Evolutionary conservation across 2,888 invertebrate species (phyloP).

Genomic region (Oithona nana): DNA sequence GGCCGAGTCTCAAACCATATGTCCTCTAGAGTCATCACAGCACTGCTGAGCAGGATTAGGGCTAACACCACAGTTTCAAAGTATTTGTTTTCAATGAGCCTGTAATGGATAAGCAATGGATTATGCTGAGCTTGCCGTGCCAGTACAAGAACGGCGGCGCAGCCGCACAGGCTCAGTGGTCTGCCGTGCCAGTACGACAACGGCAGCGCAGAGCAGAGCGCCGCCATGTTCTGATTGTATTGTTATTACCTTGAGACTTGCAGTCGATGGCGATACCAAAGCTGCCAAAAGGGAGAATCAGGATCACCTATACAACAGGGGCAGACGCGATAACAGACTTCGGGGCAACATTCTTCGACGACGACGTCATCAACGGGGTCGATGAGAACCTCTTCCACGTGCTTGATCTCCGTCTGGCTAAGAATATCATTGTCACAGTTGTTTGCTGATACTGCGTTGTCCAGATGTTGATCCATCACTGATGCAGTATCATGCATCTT

Average conservation of each 20-base stretch:
- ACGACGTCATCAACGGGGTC: conserved; percentile 16
- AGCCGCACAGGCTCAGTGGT: not conserved
- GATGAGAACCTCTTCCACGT: conserved; percentile 1
- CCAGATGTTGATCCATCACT: not conserved
- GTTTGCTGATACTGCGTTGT: conserved; percentile 51
- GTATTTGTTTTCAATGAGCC: conserved; percentile 32
- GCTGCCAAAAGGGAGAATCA: conserved; percentile 81
- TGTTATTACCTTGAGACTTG: conserved; percentile 32
- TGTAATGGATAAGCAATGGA: conserved; percentile 26
- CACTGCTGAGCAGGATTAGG: conserved; percentile 31
- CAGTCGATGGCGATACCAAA: conserved; percentile 76
- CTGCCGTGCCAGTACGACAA: no score
- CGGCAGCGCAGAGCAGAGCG: no score
- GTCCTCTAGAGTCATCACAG: conserved; percentile 32
- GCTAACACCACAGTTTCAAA: conserved; percentile 33
- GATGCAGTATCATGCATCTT: not conserved
- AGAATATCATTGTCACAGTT: conserved; percentile 35
- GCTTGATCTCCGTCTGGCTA: not conserved
- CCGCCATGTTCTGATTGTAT: no score
- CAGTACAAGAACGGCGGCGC: not conserved
- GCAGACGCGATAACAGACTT: conserved; percentile 58
- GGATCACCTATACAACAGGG: conserved; percentile 75
- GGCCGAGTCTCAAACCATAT: conserved; percentile 26
- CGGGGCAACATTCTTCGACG: conserved; percentile 15
- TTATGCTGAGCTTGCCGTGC: no score